Percentiles rank a stretch among this genome's conserved stretches.
Evolutionary conservation across 2,797 vertebrate genomes (phyloP).

Genomic region (Pteronotus mesoamericanus): DNA sequence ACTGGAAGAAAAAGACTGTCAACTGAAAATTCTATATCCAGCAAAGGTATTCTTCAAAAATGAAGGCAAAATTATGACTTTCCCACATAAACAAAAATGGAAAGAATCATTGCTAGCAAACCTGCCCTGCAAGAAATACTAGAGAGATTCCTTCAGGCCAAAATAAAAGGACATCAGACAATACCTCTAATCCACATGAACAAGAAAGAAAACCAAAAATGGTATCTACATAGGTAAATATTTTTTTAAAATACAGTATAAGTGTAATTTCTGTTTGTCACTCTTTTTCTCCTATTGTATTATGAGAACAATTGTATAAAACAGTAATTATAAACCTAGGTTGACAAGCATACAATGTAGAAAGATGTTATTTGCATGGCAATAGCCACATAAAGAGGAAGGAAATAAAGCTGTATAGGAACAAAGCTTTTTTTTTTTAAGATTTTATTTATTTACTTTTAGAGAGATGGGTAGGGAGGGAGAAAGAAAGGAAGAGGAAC

Average conservation of each 20-base stretch:
- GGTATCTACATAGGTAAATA: neutral
- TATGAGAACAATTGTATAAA: neutral
- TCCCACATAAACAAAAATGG: neutral
- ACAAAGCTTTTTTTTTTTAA: neutral
- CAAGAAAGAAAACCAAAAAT: neutral
- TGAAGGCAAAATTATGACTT: neutral
- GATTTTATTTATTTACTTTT: too few species aligned
- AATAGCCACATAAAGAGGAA: neutral
- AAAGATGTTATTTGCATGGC: neutral
- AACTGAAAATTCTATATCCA: neutral
- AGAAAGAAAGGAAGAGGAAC: too few species aligned
- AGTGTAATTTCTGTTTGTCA: neutral
- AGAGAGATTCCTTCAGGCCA: neutral
- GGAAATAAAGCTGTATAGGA: neutral
- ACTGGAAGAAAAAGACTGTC: neutral
- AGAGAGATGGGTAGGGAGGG: too few species aligned
- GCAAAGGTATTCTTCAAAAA: neutral
- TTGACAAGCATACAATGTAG: neutral
- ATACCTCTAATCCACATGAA: neutral
- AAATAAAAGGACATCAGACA: neutral
- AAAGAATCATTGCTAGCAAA: neutral
- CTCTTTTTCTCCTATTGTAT: neutral
- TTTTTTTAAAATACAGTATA: neutral
- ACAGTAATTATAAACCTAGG: neutral
- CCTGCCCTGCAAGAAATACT: neutral